Base-by-base conservation (phyloP, 2,113 vertebrate species). In the Cyprinus carpio region DNA sequence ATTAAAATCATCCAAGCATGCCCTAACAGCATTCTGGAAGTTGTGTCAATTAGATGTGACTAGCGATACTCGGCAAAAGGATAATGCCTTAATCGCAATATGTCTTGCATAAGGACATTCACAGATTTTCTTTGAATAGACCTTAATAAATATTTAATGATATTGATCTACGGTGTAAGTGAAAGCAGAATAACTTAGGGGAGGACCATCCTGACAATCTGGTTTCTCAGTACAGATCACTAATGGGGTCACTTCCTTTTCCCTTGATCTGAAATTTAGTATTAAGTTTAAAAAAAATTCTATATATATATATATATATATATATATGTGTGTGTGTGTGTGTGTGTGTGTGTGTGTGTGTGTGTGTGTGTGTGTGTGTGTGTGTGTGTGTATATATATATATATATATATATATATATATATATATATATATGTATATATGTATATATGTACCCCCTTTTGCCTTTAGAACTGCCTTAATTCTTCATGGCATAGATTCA, bases 161-260 rank as follows among this genome's bases (percentile, higher is more conserved):
- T 16, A 78, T 46, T 87, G 60, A 81, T 82, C 69, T 75, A 40
- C 29, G 54, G n/a, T 71, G 34, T 58, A 65, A 75, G 67, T 85
- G 31, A 54, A 84, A 75, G 56, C 71, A 64, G 18, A 78, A 78
- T 69, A 78, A 51, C 37, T 49, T 27, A 80, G 51, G 62, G 56
- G 34, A 46, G 77, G 16, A 84, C 58, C 62, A 3, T 25, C 75
- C 58, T 54, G 58, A 67, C 8, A 46, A 62, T 87, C 79, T 67
- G 46, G 49, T 86, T 88, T 83, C 75, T 31, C 8, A 34, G 2
- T 16, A 75, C n/a, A 72, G 62, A 81, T 71, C 46, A 34, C 20
- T 81, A 49, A 81, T 81, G 79, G 60, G 60, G 60, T 54, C 64
- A 71, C 64, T 82, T 69, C 29, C n/a, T 69, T 54, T 85, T 2